These are phyloP conservation scores for Nipponacmea schrenckii DNA, from an alignment of 2,888 invertebrate genomes.

Conservation along the genomic window DNA sequence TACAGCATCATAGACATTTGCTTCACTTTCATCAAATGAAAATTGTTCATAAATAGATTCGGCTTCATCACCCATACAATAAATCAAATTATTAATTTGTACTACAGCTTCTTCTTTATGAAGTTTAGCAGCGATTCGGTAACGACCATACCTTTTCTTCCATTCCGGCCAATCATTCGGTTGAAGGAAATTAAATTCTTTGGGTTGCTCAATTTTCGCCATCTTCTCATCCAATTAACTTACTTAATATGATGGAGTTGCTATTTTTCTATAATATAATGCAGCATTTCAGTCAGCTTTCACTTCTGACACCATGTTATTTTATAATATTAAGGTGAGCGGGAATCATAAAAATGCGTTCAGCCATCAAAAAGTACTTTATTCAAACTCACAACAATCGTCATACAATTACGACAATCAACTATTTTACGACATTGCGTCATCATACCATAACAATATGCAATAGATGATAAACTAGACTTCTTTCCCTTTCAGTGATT, in stretches of 20 bases:
- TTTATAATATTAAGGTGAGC: neutral
- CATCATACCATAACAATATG: neutral
- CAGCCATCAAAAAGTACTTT: neutral
- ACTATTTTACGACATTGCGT: neutral
- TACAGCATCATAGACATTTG: constrained; percentile 5
- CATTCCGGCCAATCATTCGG: neutral
- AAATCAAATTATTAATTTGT: neutral
- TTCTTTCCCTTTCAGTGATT: no score
- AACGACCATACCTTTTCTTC: neutral
- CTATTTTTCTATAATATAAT: neutral
- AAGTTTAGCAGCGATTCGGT: neutral
- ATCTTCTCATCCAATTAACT: neutral
- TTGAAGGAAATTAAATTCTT: neutral
- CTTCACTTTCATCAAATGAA: neutral
- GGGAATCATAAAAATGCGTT: neutral
- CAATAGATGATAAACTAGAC: no score
- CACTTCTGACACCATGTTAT: constrained; percentile 2
- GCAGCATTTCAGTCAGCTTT: neutral
- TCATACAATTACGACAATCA: no score
- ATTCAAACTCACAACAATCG: neutral
- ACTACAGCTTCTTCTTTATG: neutral
- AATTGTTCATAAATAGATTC: neutral
- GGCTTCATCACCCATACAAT: neutral
- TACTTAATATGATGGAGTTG: neutral
- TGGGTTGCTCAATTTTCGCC: neutral